These are phyloP conservation scores for Ochropacha duplaris DNA, from an alignment of 2,888 invertebrate genomes.

Conservation along the genomic window DNA sequence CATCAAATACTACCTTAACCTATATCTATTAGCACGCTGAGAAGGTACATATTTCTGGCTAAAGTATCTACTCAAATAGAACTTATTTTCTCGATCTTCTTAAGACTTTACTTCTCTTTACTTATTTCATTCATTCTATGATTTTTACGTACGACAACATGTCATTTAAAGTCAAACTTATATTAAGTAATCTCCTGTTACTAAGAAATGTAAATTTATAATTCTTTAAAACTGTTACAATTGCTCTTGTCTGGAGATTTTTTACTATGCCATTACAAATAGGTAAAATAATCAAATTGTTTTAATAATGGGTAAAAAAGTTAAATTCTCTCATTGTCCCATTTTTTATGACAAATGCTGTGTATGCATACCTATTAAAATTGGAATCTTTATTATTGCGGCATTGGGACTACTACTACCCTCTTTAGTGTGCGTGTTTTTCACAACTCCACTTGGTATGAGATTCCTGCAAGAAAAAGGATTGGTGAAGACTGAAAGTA, in stretches of 20 bases:
- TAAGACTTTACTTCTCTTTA: neutral
- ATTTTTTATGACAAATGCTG: slow-evolving; percentile 25
- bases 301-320: slow-evolving; percentile 12
- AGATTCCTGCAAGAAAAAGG: slow-evolving; percentile 24
- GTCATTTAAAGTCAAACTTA: neutral
- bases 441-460: slow-evolving; percentile 24
- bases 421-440: slow-evolving; percentile 26
- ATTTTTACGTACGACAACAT: neutral
- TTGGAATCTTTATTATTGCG: slow-evolving; percentile 33
- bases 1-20: too few species aligned
- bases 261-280: too few species aligned
- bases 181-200: neutral
- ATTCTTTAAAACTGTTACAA: too few species aligned
- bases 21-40: too few species aligned
- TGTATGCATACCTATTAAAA: slow-evolving; percentile 27
- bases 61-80: too few species aligned
- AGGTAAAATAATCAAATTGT: too few species aligned
- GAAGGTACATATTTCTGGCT: too few species aligned
- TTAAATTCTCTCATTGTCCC: slow-evolving; percentile 31
- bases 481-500: slow-evolving; percentile 22
- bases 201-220: neutral
- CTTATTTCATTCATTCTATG: neutral
- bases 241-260: too few species aligned
- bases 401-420: slow-evolving; percentile 38
- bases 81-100: neutral